A percentile compares a stretch with the other conserved stretches of the same genome.
Evolutionary conservation across 2,888 invertebrate genomes (phyloP).

Genomic region (Acleris holmiana): DNA sequence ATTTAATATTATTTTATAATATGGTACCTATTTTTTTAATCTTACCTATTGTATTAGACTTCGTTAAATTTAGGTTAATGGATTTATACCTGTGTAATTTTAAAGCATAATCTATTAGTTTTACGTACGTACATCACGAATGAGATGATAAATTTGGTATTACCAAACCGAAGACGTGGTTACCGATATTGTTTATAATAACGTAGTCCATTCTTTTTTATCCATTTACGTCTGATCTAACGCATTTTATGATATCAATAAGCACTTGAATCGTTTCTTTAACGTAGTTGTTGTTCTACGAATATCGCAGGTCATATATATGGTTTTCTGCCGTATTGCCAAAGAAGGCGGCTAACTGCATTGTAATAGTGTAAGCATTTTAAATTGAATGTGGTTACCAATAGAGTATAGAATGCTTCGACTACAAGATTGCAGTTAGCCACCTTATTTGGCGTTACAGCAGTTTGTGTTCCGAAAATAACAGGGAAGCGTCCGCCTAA

Average conservation of each 20-base stretch:
- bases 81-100: slow-evolving; percentile 39
- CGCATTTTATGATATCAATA: slow-evolving; percentile 28
- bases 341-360: no score
- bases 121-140: slow-evolving; percentile 62
- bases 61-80: slow-evolving; percentile 46
- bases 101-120: slow-evolving; percentile 65
- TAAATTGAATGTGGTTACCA: no score
- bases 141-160: slow-evolving; percentile 51
- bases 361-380: no score
- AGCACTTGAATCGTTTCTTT: slow-evolving; percentile 17
- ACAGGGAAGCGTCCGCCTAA: slow-evolving; percentile 37
- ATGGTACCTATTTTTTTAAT: slow-evolving; percentile 34
- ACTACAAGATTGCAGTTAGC: no score
- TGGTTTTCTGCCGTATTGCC: background rate
- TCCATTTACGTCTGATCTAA: slow-evolving; percentile 20
- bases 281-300: background rate
- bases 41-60: slow-evolving; percentile 47
- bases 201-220: slow-evolving; percentile 33
- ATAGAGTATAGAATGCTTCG: no score
- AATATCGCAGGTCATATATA: background rate
- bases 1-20: slow-evolving; percentile 34
- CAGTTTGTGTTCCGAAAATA: slow-evolving; percentile 14
- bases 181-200: slow-evolving; percentile 58
- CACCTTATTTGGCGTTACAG: no score
- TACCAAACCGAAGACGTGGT: slow-evolving; percentile 64